Conservation (phyloP, 1,140 invertebrate genomes). For the Chironomus striatipennis region DNA sequence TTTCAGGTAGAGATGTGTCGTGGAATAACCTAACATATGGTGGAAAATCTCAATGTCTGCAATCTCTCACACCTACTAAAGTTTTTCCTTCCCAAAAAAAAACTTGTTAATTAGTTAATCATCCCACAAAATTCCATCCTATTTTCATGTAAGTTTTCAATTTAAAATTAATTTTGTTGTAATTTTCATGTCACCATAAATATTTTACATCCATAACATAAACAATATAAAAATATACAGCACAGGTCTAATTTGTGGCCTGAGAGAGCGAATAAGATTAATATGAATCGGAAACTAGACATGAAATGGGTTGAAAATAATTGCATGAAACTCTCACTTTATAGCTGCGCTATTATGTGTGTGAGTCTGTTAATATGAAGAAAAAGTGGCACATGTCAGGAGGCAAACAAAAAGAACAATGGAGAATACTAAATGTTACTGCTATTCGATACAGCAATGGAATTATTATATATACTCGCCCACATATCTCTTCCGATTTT, state of each 20-base stretch:
- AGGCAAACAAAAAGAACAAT: neutral
- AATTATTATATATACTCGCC: neutral
- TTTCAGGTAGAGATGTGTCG: too few species aligned
- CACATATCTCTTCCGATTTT: conserved; percentile 5
- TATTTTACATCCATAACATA: too few species aligned
- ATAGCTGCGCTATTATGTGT: neutral
- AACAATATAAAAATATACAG: too few species aligned
- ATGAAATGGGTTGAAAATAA: conserved; percentile 1
- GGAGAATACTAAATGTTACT: neutral
- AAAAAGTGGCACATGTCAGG: conserved; percentile 4
- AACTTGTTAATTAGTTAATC: too few species aligned
- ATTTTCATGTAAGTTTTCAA: too few species aligned
- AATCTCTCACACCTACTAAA: too few species aligned
- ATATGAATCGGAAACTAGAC: conserved; percentile 12
- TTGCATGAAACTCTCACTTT: conserved; percentile 12
- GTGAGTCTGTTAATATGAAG: neutral
- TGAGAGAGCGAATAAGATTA: neutral
- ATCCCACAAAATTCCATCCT: too few species aligned
- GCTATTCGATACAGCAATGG: neutral
- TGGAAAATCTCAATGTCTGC: too few species aligned
- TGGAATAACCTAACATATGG: too few species aligned
- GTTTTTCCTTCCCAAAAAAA: too few species aligned
- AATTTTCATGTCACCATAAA: too few species aligned
- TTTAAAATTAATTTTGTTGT: too few species aligned
- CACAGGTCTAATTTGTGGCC: neutral